Evolutionary conservation across 2,113 vertebrate genomes (phyloP).

Genomic region (Podarcis muralis): DNA sequence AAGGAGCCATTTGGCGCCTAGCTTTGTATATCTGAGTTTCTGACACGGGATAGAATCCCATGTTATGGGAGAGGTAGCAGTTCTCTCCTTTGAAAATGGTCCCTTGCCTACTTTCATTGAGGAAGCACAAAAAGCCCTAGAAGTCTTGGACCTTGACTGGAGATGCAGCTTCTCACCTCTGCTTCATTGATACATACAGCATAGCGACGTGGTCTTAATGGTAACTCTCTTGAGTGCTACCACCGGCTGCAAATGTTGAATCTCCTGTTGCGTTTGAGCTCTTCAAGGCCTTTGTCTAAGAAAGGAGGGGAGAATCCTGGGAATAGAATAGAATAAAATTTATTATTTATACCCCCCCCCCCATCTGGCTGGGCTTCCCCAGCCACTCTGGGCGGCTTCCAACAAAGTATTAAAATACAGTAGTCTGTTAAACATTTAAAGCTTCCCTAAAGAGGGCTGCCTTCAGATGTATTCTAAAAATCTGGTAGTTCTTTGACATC

Average conservation of each 20-base stretch:
- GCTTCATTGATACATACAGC: neutral
- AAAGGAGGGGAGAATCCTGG: neutral
- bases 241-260: too few relatives aligned
- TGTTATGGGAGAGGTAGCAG: neutral
- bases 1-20: too few relatives aligned
- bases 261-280: neutral
- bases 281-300: neutral
- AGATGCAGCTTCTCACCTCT: neutral
- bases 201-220: accelerated
- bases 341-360: too few relatives aligned
- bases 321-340: neutral
- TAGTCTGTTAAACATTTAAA: too few relatives aligned
- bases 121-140: accelerated
- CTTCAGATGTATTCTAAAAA: too few relatives aligned
- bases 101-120: neutral
- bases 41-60: too few relatives aligned
- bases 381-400: too few relatives aligned
- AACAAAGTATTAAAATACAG: too few relatives aligned
- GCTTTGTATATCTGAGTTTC: too few relatives aligned
- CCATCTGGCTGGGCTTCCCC: too few relatives aligned
- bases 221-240: accelerated
- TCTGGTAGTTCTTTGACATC: too few relatives aligned
- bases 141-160: neutral
- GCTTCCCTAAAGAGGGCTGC: too few relatives aligned
- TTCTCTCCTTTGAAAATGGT: neutral